phyloP scores from a whole-genome alignment of 1,140 invertebrate species.

The Drosophila hydei region DNA sequence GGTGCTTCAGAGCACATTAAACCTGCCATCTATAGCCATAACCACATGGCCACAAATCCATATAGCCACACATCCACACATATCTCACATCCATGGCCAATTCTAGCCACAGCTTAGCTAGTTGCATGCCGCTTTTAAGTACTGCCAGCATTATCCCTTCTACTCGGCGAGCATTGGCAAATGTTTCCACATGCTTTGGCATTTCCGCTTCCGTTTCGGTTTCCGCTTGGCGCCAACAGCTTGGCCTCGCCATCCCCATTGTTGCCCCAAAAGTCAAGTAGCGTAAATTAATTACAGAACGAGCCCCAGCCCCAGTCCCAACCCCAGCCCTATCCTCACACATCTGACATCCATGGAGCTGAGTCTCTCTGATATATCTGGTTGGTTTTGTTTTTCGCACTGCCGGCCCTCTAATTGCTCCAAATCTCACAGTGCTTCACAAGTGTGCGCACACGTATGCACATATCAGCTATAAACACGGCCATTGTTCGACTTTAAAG shows the following conservation, averaged over 20 bases:
- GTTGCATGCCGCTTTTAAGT: slow-evolving; percentile 59
- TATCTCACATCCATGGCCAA: neutral
- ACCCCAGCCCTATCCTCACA: neutral
- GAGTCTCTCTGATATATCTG: slow-evolving; percentile 37
- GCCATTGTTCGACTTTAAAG: slow-evolving; percentile 42
- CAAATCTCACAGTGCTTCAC: slow-evolving; percentile 28
- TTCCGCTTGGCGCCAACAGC: slow-evolving; percentile 32
- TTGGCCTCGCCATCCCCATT: slow-evolving; percentile 37
- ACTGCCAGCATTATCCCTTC: slow-evolving; percentile 51
- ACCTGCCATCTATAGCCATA: neutral
- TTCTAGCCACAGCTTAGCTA: slow-evolving; percentile 36
- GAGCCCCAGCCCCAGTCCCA: slow-evolving; percentile 6
- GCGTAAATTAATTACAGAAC: slow-evolving; percentile 76
- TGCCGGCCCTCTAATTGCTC: slow-evolving; percentile 44
- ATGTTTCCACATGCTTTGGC: slow-evolving; percentile 76
- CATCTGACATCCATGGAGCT: slow-evolving; percentile 7
- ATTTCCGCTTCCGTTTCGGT: slow-evolving; percentile 57
- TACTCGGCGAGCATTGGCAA: slow-evolving; percentile 59
- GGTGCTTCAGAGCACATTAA: slow-evolving; percentile 19
- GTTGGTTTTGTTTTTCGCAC: slow-evolving; percentile 26
- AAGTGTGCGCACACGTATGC: slow-evolving; percentile 1
- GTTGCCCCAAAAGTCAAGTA: slow-evolving; percentile 65
- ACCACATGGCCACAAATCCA: no score
- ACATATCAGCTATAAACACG: neutral
- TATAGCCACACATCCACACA: no score